Evolutionary conservation across 2,888 invertebrate genomes (phyloP), one percentile per base, ranked within the genome.

Genomic region (Lutraria lutraria): DNA sequence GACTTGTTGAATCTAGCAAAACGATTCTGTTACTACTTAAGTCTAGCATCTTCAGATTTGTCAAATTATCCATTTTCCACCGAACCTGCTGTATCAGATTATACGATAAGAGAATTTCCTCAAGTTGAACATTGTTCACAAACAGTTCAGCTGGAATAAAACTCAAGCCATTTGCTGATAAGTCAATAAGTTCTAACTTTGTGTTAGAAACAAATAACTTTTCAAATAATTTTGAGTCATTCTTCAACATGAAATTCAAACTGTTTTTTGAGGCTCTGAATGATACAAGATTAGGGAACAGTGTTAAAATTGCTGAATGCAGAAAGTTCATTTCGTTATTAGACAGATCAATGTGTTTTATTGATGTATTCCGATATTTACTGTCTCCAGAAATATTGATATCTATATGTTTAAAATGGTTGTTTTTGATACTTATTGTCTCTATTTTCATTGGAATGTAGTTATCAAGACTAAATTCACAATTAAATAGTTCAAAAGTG

Each of bases 261-360:
- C 25, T 16, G 52, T 81, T 86, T 16, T 25, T 16, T n/a, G 86
- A 86, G 19, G 68, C 6, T 21, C 21, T 34, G 13, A 86, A n/a
- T 25, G 56, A 60, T 29, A 54, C 13, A 10, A 86, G n/a, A 25
- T 86, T 60, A 16, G 63, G 63, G 0, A 43, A 15, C 21, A 43
- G 52, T n/a, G 60, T 25, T 13, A 54, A 3, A 10, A 81, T 21
- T 16, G 15, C 29, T 8, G 86, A 81, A 60, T 81, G 56, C 19
- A 86, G 15, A 53, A 86, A 81, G 15, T 86, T 56, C 56, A 86
- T 79, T 31, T 25, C 53, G 52, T 86, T 86, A 43, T 16, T 25
- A 19, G 63, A 83, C 12, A 83, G 12, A 60, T 83, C 83, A 13
- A 68, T 8, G n/a, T 83, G 25, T 34, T 29, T 19, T 8, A 72